Evolutionary conservation across 1,140 invertebrate species (phyloP).

Genomic region (Macrobrachium rosenbergii): DNA sequence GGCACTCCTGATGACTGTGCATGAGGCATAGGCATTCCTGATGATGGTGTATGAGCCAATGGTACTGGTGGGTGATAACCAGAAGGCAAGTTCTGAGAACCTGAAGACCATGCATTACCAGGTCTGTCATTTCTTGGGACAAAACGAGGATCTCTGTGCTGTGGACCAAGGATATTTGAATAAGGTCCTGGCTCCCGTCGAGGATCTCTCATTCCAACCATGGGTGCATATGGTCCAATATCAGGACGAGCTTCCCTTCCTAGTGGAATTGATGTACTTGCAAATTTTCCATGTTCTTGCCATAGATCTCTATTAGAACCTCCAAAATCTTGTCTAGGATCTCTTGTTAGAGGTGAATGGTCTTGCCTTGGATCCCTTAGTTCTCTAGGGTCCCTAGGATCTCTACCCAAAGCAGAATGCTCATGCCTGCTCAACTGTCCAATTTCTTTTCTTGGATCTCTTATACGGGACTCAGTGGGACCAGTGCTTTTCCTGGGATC

Average conservation of each 20-base stretch:
- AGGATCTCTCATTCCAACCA: constrained; percentile 20
- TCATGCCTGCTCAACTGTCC: constrained; percentile 20
- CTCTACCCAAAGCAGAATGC: constrained; percentile 23
- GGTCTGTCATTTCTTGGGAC: constrained; percentile 42
- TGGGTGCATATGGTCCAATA: not conserved
- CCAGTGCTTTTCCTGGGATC: constrained; percentile 30
- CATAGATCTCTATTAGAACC: not conserved
- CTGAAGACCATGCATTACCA: constrained; percentile 29
- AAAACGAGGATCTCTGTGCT: constrained; percentile 47
- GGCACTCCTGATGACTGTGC: constrained; percentile 11
- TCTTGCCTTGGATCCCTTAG: constrained; percentile 47
- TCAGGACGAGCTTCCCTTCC: constrained; percentile 40
- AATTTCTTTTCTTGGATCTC: constrained; percentile 32
- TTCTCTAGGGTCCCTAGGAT: constrained; percentile 23
- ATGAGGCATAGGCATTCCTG: not conserved
- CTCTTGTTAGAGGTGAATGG: constrained; percentile 23
- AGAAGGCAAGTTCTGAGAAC: no score
- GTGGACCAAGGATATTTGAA: not conserved
- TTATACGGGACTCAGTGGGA: not conserved
- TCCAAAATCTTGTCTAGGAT: constrained; percentile 37
- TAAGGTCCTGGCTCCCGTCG: constrained; percentile 27
- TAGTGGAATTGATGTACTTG: not conserved
- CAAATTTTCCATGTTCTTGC: not conserved
- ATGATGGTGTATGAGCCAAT: not conserved
- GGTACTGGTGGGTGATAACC: constrained; percentile 15